Evolutionary conservation across 2,113 vertebrate genomes (phyloP), one percentile per base, ranked within the genome.

Genomic region (Rhinichthys klamathensis): DNA sequence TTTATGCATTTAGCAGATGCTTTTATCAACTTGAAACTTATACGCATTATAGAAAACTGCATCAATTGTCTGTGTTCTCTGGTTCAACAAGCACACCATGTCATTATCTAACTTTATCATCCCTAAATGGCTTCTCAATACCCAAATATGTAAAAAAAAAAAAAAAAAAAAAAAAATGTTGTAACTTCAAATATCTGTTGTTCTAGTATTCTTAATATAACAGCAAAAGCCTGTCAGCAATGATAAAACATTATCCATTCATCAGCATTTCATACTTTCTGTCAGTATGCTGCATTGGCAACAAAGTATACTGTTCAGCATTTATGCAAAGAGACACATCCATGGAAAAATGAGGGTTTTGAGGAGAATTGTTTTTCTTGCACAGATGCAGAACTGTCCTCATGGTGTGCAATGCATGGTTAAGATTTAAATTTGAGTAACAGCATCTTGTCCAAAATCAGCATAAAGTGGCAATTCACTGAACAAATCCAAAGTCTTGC

Each of bases 181-280:
- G 38, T 25, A 44, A 16, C 41, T 74, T 77, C 1, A 41, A n/a
- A 6, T 38, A 56, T 3, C 76, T 60, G 32, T 16, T 41, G 12
- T 25, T 60, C 6, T 25, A 5, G 38, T 38, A 87, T 23, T 56
- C 7, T 56, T 56, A 56, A 21, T 18, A 21, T 6, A 56, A 54
- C 51, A 21, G 6, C 51, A 91, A 86, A 90, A 86, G 81, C 85
- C 86, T 90, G 89, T 92, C 93, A 91, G 89, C 90, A 73, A 35
- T 88, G 90, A 90, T 88, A 88, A 88, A 80, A 88, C 90, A 89
- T 92, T 88, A 91, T 92, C 90, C 90, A 92, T 92, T 93, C 89
- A 91, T 93, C 92, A 93, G 82, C 23, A 77, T 82, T 84, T 90
- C 92, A 90, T n/a, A n/a, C n/a, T n/a, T n/a, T n/a, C n/a, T n/a